phyloP scores from a whole-genome alignment of 2,113 vertebrate species.

The Chelonoidis abingdonii region DNA sequence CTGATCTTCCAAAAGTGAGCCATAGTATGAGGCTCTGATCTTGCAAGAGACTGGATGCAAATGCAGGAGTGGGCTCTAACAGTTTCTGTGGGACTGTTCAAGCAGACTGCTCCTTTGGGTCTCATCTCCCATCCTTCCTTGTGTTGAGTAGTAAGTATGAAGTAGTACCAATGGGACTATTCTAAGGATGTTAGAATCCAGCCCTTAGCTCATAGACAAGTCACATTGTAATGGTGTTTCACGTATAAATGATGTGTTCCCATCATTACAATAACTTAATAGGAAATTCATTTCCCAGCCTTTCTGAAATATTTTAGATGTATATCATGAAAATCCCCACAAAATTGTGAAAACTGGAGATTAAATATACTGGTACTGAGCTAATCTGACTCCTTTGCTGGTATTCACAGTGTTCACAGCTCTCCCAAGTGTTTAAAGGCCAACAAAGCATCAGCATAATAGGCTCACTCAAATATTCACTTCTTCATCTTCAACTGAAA shows the following conservation, averaged over 20 bases:
- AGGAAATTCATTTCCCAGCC: not conserved
- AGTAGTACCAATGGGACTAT: not conserved
- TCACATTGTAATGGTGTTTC: not conserved
- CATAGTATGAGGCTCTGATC: conserved; percentile 41
- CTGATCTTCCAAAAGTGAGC: conserved; percentile 59
- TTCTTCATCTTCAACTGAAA: conserved; percentile 36
- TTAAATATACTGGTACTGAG: not conserved
- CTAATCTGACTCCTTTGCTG: not conserved
- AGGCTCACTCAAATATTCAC: conserved; percentile 38
- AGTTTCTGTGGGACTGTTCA: not conserved
- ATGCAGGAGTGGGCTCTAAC: not conserved
- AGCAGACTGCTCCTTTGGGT: not conserved
- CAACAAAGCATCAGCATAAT: conserved; percentile 28
- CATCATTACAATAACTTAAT: not conserved
- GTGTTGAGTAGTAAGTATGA: not conserved
- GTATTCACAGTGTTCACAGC: not conserved
- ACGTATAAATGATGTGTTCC: not conserved
- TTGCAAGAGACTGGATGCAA: not conserved
- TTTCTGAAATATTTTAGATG: accelerated
- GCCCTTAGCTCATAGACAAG: not conserved
- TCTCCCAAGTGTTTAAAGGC: conserved; percentile 34
- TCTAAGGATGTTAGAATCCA: not conserved
- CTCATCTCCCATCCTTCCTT: not conserved
- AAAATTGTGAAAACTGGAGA: not conserved
- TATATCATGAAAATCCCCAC: not conserved